phyloP scores from a whole-genome alignment of 1,140 invertebrate species.

The Drosophila leontia region DNA sequence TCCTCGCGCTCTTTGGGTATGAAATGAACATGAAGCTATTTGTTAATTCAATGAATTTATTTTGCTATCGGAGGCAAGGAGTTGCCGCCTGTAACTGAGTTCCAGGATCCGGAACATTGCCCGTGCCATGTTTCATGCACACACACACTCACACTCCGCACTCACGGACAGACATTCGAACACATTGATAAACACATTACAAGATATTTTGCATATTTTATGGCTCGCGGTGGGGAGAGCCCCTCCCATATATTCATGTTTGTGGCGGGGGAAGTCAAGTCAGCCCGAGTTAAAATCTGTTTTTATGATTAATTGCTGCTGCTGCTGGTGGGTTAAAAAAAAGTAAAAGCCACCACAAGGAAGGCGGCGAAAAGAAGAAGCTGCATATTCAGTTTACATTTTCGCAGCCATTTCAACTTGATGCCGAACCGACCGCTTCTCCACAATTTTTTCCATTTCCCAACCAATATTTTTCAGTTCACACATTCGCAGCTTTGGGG shows the following conservation, averaged over 20 bases:
- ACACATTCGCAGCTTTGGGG: conserved; percentile 26
- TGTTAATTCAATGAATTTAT: conserved; percentile 76
- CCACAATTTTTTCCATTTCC: conserved; percentile 8
- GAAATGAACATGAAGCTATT: conserved; percentile 74
- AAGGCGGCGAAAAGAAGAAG: conserved; percentile 12
- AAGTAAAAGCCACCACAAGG: conserved; percentile 55
- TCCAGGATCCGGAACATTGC: conserved; percentile 42
- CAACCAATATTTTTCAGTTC: conserved; percentile 7
- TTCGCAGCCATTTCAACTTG: conserved; percentile 53
- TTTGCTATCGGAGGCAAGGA: conserved; percentile 23
- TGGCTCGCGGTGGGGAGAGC: conserved; percentile 23
- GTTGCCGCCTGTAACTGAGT: conserved; percentile 24
- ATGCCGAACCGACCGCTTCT: conserved; percentile 9
- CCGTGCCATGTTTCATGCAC: conserved; percentile 53
- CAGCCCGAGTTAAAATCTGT: conserved; percentile 68
- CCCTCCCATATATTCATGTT: conserved; percentile 6
- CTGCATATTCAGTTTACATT: conserved; percentile 66
- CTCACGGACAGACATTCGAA: conserved; percentile 34
- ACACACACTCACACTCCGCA: conserved; percentile 12
- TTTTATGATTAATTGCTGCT: conserved; percentile 70
- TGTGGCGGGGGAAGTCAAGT: conserved; percentile 13
- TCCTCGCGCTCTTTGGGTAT: conserved; percentile 36
- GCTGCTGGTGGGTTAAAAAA: conserved; percentile 33
- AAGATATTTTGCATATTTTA: conserved; percentile 82
- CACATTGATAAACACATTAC: conserved; percentile 78